phyloP scores from a whole-genome alignment of 2,888 invertebrate genomes.

The Mystacides longicornis region DNA sequence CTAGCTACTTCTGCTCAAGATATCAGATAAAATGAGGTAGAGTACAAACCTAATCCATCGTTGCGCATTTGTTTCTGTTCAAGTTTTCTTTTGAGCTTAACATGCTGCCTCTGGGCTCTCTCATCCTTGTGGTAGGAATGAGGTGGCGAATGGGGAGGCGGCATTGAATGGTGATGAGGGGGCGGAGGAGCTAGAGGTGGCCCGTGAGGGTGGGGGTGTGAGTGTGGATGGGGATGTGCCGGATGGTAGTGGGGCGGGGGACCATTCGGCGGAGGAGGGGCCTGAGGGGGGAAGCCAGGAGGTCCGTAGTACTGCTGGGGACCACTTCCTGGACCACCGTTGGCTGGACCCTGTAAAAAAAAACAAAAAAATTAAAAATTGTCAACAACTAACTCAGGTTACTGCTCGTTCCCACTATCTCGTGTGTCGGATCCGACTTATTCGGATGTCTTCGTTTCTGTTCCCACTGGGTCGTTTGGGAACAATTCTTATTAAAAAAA shows the following conservation, averaged over 20 bases:
- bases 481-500: too few species aligned
- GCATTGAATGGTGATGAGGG: constrained; percentile 56
- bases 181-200: constrained; percentile 39
- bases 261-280: constrained; percentile 47
- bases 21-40: too few species aligned
- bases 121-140: constrained; percentile 64
- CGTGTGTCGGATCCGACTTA: too few species aligned
- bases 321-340: constrained; percentile 53
- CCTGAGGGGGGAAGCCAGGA: constrained; percentile 42
- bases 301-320: constrained; percentile 62
- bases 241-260: constrained; percentile 47
- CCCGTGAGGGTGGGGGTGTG: constrained; percentile 49
- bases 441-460: too few species aligned
- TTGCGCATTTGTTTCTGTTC: constrained; percentile 57
- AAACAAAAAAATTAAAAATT: neutral
- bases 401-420: too few species aligned
- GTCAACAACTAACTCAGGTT: too few species aligned
- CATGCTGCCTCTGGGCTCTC: constrained; percentile 67
- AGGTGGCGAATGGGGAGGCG: constrained; percentile 55
- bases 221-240: constrained; percentile 45
- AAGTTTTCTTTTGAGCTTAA: constrained; percentile 68
- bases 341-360: constrained; percentile 55
- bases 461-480: too few species aligned
- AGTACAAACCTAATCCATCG: constrained; percentile 50
- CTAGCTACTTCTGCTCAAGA: too few species aligned